Evolutionary conservation across 2,888 invertebrate species (phyloP).

Genomic region (Netelia fuscicornis): DNA sequence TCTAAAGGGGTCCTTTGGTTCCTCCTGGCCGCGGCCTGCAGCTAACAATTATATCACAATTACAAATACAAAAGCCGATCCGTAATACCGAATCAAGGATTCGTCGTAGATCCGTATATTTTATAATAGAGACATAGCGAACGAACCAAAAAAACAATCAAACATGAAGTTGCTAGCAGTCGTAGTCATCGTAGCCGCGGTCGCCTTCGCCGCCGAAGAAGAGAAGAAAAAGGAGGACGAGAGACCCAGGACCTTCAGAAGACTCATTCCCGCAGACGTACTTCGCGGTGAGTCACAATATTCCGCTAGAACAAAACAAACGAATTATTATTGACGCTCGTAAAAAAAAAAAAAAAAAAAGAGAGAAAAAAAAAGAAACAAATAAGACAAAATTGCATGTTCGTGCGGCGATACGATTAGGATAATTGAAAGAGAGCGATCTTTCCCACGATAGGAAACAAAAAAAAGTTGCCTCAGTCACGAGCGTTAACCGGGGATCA

Average conservation of each 20-base stretch:
- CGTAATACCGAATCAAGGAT: constrained; percentile 35
- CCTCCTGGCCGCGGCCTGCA: constrained; percentile 63
- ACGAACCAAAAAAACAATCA: constrained; percentile 26
- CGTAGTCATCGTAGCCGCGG: constrained; percentile 86
- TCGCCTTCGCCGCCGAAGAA: constrained; percentile 86
- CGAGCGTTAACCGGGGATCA: no score
- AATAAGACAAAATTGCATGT: no score
- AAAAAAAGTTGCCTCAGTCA: no score
- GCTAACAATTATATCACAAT: constrained; percentile 23
- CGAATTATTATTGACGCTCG: neutral
- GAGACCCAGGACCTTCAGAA: constrained; percentile 90
- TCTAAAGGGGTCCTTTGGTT: constrained; percentile 70
- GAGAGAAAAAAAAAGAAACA: neutral
- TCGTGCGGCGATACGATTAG: neutral
- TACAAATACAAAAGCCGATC: neutral
- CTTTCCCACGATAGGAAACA: no score
- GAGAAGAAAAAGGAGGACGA: constrained; percentile 84
- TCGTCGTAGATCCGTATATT: constrained; percentile 55
- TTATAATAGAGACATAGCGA: no score
- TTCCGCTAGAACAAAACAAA: neutral
- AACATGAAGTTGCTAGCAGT: constrained; percentile 85
- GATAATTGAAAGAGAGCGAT: neutral
- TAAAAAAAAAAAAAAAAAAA: neutral
- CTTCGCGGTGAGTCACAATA: constrained; percentile 90
- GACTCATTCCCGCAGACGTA: constrained; percentile 95